Conservation (phyloP, 2,888 invertebrate species). For the Drosophila sordidula region DNA sequence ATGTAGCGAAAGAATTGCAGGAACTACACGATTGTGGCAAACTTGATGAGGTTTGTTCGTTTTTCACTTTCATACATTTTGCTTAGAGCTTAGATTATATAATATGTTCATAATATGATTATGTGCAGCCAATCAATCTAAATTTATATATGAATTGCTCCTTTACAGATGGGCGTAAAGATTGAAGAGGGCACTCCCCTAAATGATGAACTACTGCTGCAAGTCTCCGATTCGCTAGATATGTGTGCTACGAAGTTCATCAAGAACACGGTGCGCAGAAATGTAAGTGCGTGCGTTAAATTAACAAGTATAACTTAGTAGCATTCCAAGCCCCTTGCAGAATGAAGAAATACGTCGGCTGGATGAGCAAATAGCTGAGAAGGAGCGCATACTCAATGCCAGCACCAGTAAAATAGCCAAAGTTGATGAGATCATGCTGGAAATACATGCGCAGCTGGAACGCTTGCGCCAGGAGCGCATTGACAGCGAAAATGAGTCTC, state of each 20-base stretch:
- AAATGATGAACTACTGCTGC: constrained; percentile 88
- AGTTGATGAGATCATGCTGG: constrained; percentile 89
- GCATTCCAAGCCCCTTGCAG: constrained; percentile 82
- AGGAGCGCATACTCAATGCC: constrained; percentile 87
- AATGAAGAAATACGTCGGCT: constrained; percentile 90
- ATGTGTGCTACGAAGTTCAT: constrained; percentile 88
- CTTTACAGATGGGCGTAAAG: constrained; percentile 86
- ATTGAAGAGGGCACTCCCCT: constrained; percentile 86
- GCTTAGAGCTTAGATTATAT: constrained; percentile 21
- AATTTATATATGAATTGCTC: not conserved
- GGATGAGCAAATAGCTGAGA: constrained; percentile 88
- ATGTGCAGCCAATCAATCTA: not conserved
- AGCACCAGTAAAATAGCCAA: constrained; percentile 89
- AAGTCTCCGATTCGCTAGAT: constrained; percentile 88
- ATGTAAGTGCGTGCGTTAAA: constrained; percentile 86
- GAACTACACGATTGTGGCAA: constrained; percentile 86
- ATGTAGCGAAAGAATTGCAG: constrained; percentile 86
- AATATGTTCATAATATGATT: not conserved
- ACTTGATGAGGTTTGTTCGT: constrained; percentile 86
- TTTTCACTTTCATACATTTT: constrained; percentile 8
- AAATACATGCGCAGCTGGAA: constrained; percentile 88
- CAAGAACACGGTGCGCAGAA: constrained; percentile 89
- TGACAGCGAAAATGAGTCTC: constrained; percentile 66
- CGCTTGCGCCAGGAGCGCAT: constrained; percentile 84
- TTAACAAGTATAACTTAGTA: accelerated